phyloP scores from a whole-genome alignment of 2,888 invertebrate species.

The Nesidiocoris tenuis region DNA sequence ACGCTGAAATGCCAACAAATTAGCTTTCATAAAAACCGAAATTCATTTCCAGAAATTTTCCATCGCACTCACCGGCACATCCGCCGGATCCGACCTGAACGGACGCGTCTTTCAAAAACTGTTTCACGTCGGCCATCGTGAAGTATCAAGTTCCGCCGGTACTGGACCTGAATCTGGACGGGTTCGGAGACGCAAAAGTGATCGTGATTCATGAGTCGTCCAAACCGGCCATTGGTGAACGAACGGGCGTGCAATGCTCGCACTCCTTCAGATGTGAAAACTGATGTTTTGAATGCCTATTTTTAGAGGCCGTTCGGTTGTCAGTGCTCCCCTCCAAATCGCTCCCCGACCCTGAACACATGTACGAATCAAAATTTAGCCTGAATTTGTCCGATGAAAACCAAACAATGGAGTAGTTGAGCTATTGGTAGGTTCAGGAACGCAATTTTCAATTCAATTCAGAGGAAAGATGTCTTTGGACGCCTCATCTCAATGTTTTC shows the following conservation, averaged over 20 bases:
- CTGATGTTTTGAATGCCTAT: constrained; percentile 24
- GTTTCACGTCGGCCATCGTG: constrained; percentile 47
- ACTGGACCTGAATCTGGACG: constrained; percentile 1
- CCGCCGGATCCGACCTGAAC: constrained; percentile 87
- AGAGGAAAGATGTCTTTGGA: no score
- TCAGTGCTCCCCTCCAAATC: neutral
- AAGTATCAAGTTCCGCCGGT: neutral
- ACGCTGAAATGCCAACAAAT: no score
- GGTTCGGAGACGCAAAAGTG: constrained; percentile 5
- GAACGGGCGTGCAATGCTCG: constrained; percentile 3
- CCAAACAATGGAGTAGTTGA: no score
- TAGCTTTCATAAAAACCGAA: no score
- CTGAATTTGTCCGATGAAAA: neutral
- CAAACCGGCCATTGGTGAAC: neutral
- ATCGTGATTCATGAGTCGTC: neutral
- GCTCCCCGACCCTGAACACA: no score
- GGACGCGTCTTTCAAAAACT: constrained; percentile 65
- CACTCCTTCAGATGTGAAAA: constrained; percentile 12
- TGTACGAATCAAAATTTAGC: no score
- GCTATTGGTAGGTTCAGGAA: no score
- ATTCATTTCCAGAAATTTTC: no score
- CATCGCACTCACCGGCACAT: constrained; percentile 74
- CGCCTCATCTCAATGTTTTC: no score
- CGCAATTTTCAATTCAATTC: no score
- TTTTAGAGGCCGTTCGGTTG: constrained; percentile 2